Conservation (phyloP, 2,888 invertebrate species). For the Nemoura dubitans region DNA sequence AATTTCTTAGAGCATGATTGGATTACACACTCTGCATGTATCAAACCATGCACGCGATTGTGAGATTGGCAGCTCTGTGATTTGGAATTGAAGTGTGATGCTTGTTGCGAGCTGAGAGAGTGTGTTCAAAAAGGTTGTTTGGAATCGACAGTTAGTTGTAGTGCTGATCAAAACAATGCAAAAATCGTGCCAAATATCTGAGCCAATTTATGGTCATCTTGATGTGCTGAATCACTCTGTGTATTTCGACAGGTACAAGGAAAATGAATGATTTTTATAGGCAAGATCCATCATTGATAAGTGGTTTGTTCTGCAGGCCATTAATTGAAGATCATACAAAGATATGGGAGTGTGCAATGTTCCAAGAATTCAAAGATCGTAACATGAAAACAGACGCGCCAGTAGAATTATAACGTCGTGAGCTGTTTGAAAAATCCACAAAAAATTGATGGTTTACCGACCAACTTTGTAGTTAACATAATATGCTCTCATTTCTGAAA, state of each 20-base stretch:
- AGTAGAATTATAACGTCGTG: neutral
- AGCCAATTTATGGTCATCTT: neutral
- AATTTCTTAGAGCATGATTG: neutral
- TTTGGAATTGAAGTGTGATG: neutral
- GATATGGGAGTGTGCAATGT: neutral
- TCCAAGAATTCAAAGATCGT: neutral
- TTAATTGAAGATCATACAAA: neutral
- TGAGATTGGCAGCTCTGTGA: neutral
- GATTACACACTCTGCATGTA: neutral
- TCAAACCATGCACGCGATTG: neutral
- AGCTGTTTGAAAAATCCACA: neutral
- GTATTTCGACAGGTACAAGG: neutral
- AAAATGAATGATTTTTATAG: neutral
- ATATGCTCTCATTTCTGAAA: neutral
- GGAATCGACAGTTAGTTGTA: neutral
- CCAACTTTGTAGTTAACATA: neutral
- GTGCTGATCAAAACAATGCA: neutral
- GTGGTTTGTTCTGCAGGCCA: neutral
- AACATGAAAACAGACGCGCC: neutral
- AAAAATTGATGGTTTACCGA: neutral
- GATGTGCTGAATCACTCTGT: neutral
- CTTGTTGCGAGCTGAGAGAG: too few species aligned
- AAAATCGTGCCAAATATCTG: neutral
- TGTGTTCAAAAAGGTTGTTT: neutral
- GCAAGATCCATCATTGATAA: neutral